Percentiles rank a stretch among this genome's conserved stretches.
Conservation (phyloP, 2,888 invertebrate genomes). For the Pterobdella sp. region DNA sequence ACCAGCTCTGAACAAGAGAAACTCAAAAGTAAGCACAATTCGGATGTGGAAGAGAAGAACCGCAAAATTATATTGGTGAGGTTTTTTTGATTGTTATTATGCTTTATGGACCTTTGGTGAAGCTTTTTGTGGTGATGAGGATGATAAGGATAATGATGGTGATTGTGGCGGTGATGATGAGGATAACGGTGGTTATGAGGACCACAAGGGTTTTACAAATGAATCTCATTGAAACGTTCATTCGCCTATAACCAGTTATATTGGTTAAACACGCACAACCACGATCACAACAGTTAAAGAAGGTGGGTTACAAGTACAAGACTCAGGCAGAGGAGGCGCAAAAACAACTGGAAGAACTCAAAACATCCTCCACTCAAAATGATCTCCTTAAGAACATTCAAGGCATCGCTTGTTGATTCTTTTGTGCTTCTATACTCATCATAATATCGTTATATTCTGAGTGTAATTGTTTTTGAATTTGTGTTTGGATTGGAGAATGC, state of each 20-base stretch:
- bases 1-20: not conserved
- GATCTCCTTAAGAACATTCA: constrained; percentile 17
- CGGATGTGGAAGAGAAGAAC: constrained; percentile 35
- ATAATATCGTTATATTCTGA: no score
- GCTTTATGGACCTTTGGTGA: not conserved
- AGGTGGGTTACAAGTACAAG: constrained; percentile 87
- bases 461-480: no score
- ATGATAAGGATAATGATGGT: not conserved
- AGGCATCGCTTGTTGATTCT: no score
- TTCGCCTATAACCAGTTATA: not conserved
- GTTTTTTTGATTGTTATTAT: not conserved
- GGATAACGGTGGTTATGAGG: no score
- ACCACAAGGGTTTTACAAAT: no score
- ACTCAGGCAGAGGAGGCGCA: constrained; percentile 68
- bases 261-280: not conserved
- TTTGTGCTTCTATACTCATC: no score
- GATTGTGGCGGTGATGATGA: not conserved
- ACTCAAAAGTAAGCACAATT: not conserved
- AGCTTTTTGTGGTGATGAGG: not conserved
- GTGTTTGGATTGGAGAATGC: no score
- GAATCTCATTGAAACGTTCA: not conserved
- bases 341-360: constrained; percentile 34
- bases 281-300: constrained; percentile 56
- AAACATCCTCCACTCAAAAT: constrained; percentile 15
- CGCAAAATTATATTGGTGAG: constrained; percentile 33